These are phyloP conservation scores for Drosophila virilis DNA, from an alignment of 1,140 invertebrate species.

Conservation along the genomic window DNA sequence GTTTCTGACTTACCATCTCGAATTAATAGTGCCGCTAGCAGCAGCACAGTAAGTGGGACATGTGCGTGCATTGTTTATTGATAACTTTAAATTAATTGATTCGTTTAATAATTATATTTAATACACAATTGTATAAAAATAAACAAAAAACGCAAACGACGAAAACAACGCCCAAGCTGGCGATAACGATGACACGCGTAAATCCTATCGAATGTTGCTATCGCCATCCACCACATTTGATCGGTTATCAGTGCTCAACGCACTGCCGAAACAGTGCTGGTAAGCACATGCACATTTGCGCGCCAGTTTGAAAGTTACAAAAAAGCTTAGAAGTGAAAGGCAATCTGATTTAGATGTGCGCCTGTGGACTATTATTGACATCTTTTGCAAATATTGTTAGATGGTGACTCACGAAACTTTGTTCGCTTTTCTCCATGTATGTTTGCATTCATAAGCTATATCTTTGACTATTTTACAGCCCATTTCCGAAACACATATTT, in stretches of 20 bases:
- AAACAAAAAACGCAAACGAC: neutral
- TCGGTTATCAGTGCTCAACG: neutral
- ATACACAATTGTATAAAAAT: neutral
- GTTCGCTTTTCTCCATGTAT: slow-evolving; percentile 10
- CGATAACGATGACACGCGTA: slow-evolving; percentile 22
- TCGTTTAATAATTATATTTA: neutral
- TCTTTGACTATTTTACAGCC: slow-evolving; percentile 12
- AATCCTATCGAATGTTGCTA: slow-evolving; percentile 5
- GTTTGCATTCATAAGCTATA: slow-evolving; percentile 6
- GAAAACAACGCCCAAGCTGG: slow-evolving; percentile 60
- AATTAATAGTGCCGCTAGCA: slow-evolving; percentile 52
- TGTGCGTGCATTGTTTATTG: slow-evolving; percentile 42
- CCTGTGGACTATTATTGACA: neutral
- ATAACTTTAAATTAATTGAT: slow-evolving; percentile 5
- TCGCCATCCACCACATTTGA: slow-evolving; percentile 8
- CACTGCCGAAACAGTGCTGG: slow-evolving; percentile 3
- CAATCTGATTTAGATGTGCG: neutral
- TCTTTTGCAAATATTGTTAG: neutral
- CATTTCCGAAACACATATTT: slow-evolving; percentile 37
- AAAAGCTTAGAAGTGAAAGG: slow-evolving; percentile 2
- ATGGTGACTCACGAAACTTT: slow-evolving; percentile 14
- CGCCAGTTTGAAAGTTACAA: slow-evolving; percentile 8
- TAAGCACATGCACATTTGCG: neutral
- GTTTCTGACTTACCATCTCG: slow-evolving; percentile 50
- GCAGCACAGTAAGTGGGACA: slow-evolving; percentile 18